A percentile compares a stretch with the other conserved stretches of the same genome.
These are phyloP conservation scores for Lagopus muta DNA, from an alignment of 2,113 vertebrate genomes.

Conservation along the genomic window DNA sequence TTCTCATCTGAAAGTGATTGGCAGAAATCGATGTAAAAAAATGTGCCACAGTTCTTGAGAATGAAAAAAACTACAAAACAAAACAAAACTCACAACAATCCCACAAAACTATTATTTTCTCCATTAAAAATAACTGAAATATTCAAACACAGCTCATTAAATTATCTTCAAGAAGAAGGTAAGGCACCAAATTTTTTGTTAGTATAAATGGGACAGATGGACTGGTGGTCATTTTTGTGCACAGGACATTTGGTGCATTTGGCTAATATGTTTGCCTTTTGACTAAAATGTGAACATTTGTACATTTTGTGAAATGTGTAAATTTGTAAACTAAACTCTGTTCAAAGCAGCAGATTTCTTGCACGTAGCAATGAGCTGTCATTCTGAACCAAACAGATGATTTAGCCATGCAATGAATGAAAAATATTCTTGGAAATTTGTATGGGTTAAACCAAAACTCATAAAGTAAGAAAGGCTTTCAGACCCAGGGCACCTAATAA, in stretches of 20 bases:
- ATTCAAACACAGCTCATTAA: slow-evolving; percentile 4
- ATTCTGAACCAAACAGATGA: background rate
- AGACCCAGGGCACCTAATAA: background rate
- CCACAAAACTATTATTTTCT: background rate
- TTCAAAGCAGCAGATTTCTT: background rate
- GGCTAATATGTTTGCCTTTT: background rate
- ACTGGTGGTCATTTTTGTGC: background rate
- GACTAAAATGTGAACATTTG: background rate
- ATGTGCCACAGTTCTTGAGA: slow-evolving; percentile 30
- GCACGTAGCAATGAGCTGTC: background rate
- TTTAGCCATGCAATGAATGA: background rate
- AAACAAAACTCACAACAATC: slow-evolving; percentile 4
- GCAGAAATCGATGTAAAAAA: slow-evolving; percentile 9
- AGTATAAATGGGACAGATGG: background rate
- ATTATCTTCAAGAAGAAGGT: background rate
- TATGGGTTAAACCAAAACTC: background rate
- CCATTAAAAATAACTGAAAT: background rate
- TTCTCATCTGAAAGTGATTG: background rate
- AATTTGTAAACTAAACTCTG: background rate
- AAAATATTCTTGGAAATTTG: background rate
- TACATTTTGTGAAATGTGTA: background rate
- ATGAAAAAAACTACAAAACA: background rate
- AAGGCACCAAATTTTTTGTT: background rate
- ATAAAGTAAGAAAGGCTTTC: background rate
- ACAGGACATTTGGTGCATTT: background rate